Base-by-base conservation (phyloP, 1,140 invertebrate genomes). In the Conopomorpha cramerella region DNA sequence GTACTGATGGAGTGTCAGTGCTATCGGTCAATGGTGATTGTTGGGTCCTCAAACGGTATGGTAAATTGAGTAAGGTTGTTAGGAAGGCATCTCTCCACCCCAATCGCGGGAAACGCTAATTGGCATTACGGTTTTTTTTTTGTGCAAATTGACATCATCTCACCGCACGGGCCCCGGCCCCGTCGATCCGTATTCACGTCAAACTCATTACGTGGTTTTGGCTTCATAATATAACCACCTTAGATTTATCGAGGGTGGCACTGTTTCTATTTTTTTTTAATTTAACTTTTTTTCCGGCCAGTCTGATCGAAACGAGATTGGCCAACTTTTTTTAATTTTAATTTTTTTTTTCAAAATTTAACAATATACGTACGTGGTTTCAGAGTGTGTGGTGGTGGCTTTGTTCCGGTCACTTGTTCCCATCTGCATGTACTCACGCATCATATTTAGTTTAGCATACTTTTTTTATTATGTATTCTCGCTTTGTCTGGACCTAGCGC, bases 351-450 rank as follows among this genome's bases (percentile, higher is more conserved):
- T 72, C 71, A 65, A 76, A 76, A 76, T 76, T 76, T 72, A 71
- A 72, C 64, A 52, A 31, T 16, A 47, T 45, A 46, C 43, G 48
- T 46, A 49, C 59, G 38, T 49, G 64, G 71, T 67, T 76, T 64
- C 64, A 72, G 71, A 76, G 71, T 76, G 71, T 76, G 71, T 76
- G 71, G 71, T 76, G 71, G 71, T 76, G 71, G 71, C 67, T 71
- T 72, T 59, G 60, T 51, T 51, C 53, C 43, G 48, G 45, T 63
- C 67, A 70, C 65, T 60, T 44, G 57, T 58, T 67, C 16, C n/a
- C 60, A 70, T 74, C 55, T 72, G 66, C 67, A 76, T 76, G 67
- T 63, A 55, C 65, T 66, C 59, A 64, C 70, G 60, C 50, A 51
- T 50, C 52, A 60, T 61, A 68, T 64, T 67, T 57, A 61, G 66